Conservation (phyloP, 2,797 vertebrate species). For the Lycodopsis pacificus region DNA sequence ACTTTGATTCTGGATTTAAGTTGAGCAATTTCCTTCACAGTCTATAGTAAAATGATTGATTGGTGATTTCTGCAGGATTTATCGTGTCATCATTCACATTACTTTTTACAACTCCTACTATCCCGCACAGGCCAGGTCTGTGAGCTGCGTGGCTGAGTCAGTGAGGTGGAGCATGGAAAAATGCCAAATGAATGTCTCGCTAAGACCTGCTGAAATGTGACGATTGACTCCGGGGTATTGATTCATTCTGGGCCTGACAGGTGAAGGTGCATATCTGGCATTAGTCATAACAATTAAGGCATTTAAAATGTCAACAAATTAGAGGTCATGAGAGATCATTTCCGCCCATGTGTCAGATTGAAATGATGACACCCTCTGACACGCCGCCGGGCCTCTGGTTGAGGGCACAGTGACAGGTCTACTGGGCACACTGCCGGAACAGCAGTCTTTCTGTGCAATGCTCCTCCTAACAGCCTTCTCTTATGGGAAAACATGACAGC, state of each 20-base stretch:
- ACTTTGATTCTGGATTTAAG: neutral
- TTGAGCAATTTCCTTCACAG: neutral
- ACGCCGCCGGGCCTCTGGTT: slow-evolving; percentile 83
- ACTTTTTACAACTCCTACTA: slow-evolving; percentile 13
- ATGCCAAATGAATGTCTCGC: slow-evolving; percentile 68
- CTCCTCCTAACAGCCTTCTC: slow-evolving; percentile 90
- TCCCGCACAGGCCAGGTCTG: neutral
- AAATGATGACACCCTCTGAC: slow-evolving; percentile 90
- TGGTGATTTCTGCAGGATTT: slow-evolving; percentile 17
- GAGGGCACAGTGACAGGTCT: slow-evolving; percentile 91
- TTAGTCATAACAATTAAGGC: slow-evolving; percentile 92
- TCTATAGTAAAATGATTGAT: neutral
- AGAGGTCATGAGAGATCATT: slow-evolving; percentile 92
- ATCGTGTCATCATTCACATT: neutral
- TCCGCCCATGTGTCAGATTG: slow-evolving; percentile 87
- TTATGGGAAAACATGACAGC: slow-evolving; percentile 93
- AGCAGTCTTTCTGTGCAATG: slow-evolving; percentile 89
- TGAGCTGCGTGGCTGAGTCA: slow-evolving; percentile 45
- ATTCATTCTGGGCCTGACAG: slow-evolving; percentile 90
- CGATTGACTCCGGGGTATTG: slow-evolving; percentile 88
- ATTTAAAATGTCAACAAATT: slow-evolving; percentile 96
- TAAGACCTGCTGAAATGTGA: slow-evolving; percentile 80
- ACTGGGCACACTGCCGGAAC: slow-evolving; percentile 90
- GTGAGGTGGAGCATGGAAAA: slow-evolving; percentile 61
- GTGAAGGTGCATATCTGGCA: slow-evolving; percentile 87